Evolutionary conservation across 2,797 vertebrate genomes (phyloP), one percentile per base, ranked within the genome.

Genomic region (Aulostomus chinensis): DNA sequence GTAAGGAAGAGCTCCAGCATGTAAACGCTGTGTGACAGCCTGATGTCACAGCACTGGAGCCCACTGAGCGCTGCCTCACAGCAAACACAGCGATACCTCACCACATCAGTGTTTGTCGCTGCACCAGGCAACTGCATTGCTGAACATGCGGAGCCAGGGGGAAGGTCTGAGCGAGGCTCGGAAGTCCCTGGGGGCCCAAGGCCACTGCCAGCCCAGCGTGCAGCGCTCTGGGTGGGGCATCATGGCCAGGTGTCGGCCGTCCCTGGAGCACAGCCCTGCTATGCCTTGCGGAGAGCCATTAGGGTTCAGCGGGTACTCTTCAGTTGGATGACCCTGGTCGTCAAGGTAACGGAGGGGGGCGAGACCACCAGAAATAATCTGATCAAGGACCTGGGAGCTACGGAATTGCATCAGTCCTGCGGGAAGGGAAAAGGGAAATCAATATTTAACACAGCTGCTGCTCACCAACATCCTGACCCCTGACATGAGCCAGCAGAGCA

Each of bases 141-240:
- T 69, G 76, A 97, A 96, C 84, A 97, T 92, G 11, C 83, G 83
- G 11, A 94, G 80, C 96, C 96, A 98, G 0, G 95, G 95, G 0
- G 92, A 94, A 0, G 84, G 68, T 1, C 68, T 49, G 15, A 94
- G 80, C 0, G 85, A 81, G 4, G 71, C 20, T 4, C 89, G 86
- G 59, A 94, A 78, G 1, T 79, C 67, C 12, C 70, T 65, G 0
- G 94, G 94, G 11, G 89, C 88, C 94, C 94, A 97, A 0, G 94
- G 84, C 95, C 95, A 97, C 80, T 97, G 96, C 96, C 96, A 97
- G 12, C 78, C 72, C 28, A 93, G 73, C 37, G 94, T 93, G 3
- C 91, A 91, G n/a, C 95, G 89, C 85, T 98, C 94, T 0, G 96
- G 95, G 65, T 98, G 96, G 0, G 95, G 96, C 96, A 98, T 97